These are phyloP conservation scores for Cataglyphis altisquamis DNA, from an alignment of 2,888 invertebrate species.

Conservation along the genomic window DNA sequence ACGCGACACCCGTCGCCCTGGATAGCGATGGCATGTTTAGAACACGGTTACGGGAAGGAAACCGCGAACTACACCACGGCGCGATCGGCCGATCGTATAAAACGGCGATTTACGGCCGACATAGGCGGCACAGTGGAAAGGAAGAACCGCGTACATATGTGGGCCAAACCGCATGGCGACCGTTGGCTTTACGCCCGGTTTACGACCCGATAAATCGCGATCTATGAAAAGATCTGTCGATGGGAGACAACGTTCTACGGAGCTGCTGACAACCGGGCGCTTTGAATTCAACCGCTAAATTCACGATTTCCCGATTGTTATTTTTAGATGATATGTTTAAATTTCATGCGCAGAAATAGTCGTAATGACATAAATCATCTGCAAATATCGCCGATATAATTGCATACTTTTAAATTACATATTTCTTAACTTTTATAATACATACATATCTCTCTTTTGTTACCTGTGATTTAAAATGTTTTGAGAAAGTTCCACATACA, in stretches of 20 bases:
- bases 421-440: not conserved
- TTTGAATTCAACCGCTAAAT: slow-evolving; percentile 42
- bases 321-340: not conserved
- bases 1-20: slow-evolving; percentile 60
- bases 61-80: slow-evolving; percentile 78
- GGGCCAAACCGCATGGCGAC: slow-evolving; percentile 79
- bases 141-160: slow-evolving; percentile 78
- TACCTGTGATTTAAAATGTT: not conserved
- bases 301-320: slow-evolving; percentile 20
- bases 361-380: not conserved
- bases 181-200: slow-evolving; percentile 76
- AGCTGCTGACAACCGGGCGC: slow-evolving; percentile 26
- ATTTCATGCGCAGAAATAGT: not conserved
- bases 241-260: slow-evolving; percentile 60
- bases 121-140: slow-evolving; percentile 53
- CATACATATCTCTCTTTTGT: not conserved
- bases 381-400: not conserved
- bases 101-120: slow-evolving; percentile 80
- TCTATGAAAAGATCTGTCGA: slow-evolving; percentile 78
- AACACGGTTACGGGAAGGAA: slow-evolving; percentile 79
- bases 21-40: slow-evolving; percentile 62
- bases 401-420: not conserved
- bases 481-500: not conserved
- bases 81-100: slow-evolving; percentile 74
- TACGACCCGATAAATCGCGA: slow-evolving; percentile 83